Conservation (phyloP, 1,140 invertebrate genomes). For the Drosophila punjabiensis region DNA sequence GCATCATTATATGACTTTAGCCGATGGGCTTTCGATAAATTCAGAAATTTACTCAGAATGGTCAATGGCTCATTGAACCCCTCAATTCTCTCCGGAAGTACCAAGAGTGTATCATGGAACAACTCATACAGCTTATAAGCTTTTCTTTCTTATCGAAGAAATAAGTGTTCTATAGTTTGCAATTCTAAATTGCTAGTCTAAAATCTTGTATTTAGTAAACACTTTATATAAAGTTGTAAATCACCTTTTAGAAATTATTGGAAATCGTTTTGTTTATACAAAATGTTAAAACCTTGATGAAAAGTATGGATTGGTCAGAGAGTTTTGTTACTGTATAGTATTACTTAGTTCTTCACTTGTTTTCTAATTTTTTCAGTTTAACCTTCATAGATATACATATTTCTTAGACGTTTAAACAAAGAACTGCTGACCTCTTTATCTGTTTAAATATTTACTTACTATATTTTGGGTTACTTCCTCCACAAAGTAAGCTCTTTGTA, state of each 20-base stretch:
- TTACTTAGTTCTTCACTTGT: not conserved
- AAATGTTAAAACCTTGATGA: not conserved
- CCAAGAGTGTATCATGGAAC: not conserved
- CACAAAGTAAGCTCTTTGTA: constrained; percentile 1
- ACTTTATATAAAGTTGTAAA: not conserved
- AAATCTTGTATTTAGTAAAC: not conserved
- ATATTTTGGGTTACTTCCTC: not conserved
- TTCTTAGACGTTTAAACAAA: not conserved
- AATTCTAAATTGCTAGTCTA: not conserved
- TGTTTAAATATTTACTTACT: constrained; percentile 2
- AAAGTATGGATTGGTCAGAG: not conserved
- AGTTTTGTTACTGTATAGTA: not conserved
- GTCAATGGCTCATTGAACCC: constrained; percentile 17
- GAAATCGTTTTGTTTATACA: not conserved
- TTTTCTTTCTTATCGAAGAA: not conserved
- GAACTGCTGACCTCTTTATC: not conserved
- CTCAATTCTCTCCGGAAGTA: constrained; percentile 10
- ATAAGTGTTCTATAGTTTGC: not conserved
- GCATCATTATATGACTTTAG: constrained; percentile 2
- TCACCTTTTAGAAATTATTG: not conserved
- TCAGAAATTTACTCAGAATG: not conserved
- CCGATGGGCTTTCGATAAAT: constrained; percentile 10
- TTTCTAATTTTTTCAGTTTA: not conserved
- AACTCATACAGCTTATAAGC: not conserved
- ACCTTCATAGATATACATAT: not conserved